phyloP scores from a whole-genome alignment of 2,797 vertebrate genomes.

The Pseudopleuronectes americanus region DNA sequence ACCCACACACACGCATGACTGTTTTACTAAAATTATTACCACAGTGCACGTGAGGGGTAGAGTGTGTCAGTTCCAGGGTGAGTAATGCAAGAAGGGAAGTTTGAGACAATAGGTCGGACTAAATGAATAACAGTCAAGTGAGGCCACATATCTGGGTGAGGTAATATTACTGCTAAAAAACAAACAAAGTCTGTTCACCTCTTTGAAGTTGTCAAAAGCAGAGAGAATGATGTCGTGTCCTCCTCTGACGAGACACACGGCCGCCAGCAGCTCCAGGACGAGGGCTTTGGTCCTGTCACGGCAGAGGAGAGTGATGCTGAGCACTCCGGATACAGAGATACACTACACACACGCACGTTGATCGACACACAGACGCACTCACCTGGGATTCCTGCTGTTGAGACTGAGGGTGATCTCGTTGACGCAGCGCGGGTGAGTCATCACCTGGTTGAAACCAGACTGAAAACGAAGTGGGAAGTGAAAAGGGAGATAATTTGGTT shows the following conservation, averaged over 20 bases:
- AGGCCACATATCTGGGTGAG: too few relatives aligned
- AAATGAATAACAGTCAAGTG: slow-evolving; percentile 13
- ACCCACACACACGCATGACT: too few relatives aligned
- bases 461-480: slow-evolving; percentile 60
- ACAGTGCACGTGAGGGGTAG: slow-evolving; percentile 23
- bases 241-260: slow-evolving; percentile 94
- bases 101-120: slow-evolving; percentile 14
- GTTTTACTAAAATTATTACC: slow-evolving; percentile 21
- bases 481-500: background rate
- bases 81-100: slow-evolving; percentile 55
- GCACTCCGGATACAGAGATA: slow-evolving; percentile 9
- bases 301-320: background rate
- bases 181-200: slow-evolving; percentile 82
- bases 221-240: slow-evolving; percentile 96
- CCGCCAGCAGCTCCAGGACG: slow-evolving; percentile 93
- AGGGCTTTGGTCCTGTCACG: slow-evolving; percentile 91
- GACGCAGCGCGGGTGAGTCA: slow-evolving; percentile 95
- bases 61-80: slow-evolving; percentile 33
- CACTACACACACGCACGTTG: background rate
- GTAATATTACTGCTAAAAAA: background rate
- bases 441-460: slow-evolving; percentile 97
- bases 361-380: slow-evolving; percentile 25
- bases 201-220: slow-evolving; percentile 96
- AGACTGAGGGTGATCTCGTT: slow-evolving; percentile 97
- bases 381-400: slow-evolving; percentile 96